Base-by-base conservation (phyloP, 2,113 vertebrate genomes). In the Cololabis saira region DNA sequence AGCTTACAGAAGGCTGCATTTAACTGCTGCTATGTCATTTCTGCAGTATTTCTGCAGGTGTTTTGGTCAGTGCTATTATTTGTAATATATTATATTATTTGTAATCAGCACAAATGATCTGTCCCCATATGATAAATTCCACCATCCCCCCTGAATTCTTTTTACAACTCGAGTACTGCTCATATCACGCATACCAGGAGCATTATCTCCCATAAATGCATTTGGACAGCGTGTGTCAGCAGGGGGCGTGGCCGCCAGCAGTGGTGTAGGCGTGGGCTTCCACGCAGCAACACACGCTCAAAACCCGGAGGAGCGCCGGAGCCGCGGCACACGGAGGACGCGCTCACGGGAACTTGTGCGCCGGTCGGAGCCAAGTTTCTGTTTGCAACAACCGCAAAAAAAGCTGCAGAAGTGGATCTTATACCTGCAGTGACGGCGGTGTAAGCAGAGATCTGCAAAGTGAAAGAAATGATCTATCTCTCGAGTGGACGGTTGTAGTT, bases 141-240 rank as follows among this genome's bases (percentile, higher is more conserved):
- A n/a, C n/a, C n/a, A n/a, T n/a, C n/a, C n/a, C n/a, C n/a, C n/a
- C n/a, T n/a, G n/a, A n/a, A n/a, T n/a, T n/a, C n/a, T n/a, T n/a
- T n/a, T n/a, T n/a, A n/a, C n/a, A n/a, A n/a, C n/a, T n/a, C n/a
- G n/a, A n/a, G n/a, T n/a, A n/a, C n/a, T n/a, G n/a, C 14, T 22
- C 47, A 10, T 16, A 18, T 44, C 61, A 17, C 16, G 3, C 63
- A 42, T 7, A 0, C n/a, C 65, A 42, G 60, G 59, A 50, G 51
- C 50, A 1, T 48, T 59, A 51, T 55, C 40, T 43, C 53, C 12
- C 56, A 24, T 45, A 51, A 70, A 74, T 50, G 68, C 59, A 63
- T 76, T 60, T 50, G 60, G 73, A 37, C 48, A 11, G 15, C 43
- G 56, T 82, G 76, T 85, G 74, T 87, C 83, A 82, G 52, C 13